Percentiles rank a stretch among this genome's conserved stretches.
These are phyloP conservation scores for Cephalopholis sonnerati DNA, from an alignment of 2,113 vertebrate species.

Conservation along the genomic window DNA sequence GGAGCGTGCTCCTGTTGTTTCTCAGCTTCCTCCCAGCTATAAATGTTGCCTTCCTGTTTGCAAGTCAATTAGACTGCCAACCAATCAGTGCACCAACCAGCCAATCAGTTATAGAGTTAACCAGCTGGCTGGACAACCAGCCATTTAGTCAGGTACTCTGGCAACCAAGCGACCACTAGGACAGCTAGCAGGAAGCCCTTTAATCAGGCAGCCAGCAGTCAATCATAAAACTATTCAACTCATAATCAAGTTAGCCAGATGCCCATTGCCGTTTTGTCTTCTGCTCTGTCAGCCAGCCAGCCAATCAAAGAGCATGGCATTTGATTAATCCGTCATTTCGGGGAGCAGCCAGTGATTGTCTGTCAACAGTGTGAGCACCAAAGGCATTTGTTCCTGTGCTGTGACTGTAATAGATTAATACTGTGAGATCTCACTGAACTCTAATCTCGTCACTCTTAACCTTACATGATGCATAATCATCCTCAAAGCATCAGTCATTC, in stretches of 20 bases:
- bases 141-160: slow-evolving; percentile 47
- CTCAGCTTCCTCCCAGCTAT: slow-evolving; percentile 44
- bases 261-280: slow-evolving; percentile 19
- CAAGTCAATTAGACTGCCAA: slow-evolving; percentile 54
- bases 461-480: not conserved
- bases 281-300: slow-evolving; percentile 12
- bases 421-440: slow-evolving; percentile 4
- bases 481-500: slow-evolving; percentile 24
- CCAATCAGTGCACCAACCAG: slow-evolving; percentile 29
- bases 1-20: slow-evolving; percentile 51
- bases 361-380: slow-evolving; percentile 30
- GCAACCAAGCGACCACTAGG: slow-evolving; percentile 12
- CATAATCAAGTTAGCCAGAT: slow-evolving; percentile 36
- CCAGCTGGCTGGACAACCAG: slow-evolving; percentile 35
- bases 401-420: slow-evolving; percentile 5
- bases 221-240: slow-evolving; percentile 26
- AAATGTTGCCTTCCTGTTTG: slow-evolving; percentile 56
- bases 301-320: slow-evolving; percentile 34
- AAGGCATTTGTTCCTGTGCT: slow-evolving; percentile 11
- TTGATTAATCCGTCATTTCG: slow-evolving; percentile 22
- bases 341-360: slow-evolving; percentile 21
- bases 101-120: slow-evolving; percentile 43
- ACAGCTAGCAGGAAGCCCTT: slow-evolving; percentile 22
- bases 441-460: slow-evolving; percentile 16
- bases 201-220: slow-evolving; percentile 7